A percentile compares a stretch with the other conserved stretches of the same genome.
These are phyloP conservation scores for Tetragnatha versicolor DNA, from an alignment of 1,140 invertebrate species.

Conservation along the genomic window DNA sequence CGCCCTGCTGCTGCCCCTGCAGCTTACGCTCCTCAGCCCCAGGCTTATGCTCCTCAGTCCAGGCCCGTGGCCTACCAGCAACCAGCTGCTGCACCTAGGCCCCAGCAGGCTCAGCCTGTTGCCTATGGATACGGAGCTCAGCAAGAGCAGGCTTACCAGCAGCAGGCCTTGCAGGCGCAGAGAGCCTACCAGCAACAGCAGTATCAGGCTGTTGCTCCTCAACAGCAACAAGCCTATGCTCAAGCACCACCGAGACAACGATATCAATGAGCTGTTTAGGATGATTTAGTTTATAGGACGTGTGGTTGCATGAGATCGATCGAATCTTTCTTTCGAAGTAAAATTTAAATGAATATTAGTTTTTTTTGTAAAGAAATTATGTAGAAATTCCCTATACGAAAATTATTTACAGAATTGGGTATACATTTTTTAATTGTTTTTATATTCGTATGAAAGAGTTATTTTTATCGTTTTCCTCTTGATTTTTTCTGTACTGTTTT, in stretches of 20 bases:
- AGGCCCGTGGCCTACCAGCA: slow-evolving; percentile 12
- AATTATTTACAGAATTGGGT: no score
- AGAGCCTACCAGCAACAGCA: slow-evolving; percentile 37
- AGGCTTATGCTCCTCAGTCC: neutral
- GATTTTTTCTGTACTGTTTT: no score
- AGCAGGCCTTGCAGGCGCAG: slow-evolving; percentile 31
- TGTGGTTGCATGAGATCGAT: no score
- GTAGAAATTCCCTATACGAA: no score
- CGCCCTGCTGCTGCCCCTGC: neutral
- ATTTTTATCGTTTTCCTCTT: no score
- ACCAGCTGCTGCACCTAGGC: neutral
- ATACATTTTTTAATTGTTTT: no score
- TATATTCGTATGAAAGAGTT: no score
- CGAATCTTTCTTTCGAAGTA: no score
- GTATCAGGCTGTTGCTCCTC: slow-evolving; percentile 32
- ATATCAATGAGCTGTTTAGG: slow-evolving; percentile 22
- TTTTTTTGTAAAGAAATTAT: no score
- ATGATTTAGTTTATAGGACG: no score
- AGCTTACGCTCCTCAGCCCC: slow-evolving; percentile 3
- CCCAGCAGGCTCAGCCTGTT: slow-evolving; percentile 11
- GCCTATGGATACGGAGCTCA: slow-evolving; percentile 38
- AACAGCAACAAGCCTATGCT: slow-evolving; percentile 20
- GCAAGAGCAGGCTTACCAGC: neutral
- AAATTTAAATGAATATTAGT: no score
- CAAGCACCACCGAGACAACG: slow-evolving; percentile 16